phyloP scores from a whole-genome alignment of 2,797 vertebrate genomes.

The Hozukius guyotensis region DNA sequence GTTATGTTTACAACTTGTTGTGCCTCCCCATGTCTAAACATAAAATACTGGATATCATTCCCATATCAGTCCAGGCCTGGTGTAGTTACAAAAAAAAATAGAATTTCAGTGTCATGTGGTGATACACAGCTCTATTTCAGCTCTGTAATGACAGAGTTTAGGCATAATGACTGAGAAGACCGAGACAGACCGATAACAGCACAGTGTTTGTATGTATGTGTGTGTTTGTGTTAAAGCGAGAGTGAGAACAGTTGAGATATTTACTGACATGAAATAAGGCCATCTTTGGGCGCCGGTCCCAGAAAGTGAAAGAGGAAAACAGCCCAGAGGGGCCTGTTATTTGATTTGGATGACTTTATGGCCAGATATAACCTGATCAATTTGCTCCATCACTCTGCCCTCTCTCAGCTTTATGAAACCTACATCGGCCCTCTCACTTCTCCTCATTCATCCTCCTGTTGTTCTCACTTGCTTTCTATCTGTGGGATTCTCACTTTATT shows the following conservation, averaged over 20 bases:
- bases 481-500: background rate
- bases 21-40: background rate
- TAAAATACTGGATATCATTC: background rate
- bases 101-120: background rate
- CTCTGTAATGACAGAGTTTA: background rate
- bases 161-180: background rate
- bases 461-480: background rate
- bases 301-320: slow-evolving; percentile 44
- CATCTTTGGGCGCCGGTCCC: slow-evolving; percentile 26
- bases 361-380: slow-evolving; percentile 45
- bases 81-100: background rate
- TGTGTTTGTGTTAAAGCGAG: slow-evolving; percentile 7
- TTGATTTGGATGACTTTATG: slow-evolving; percentile 50
- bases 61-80: background rate
- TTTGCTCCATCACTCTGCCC: slow-evolving; percentile 29
- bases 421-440: slow-evolving; percentile 7
- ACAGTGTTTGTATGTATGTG: background rate
- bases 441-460: slow-evolving; percentile 9
- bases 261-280: slow-evolving; percentile 50
- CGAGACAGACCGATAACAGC: background rate
- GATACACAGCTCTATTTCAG: background rate
- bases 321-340: slow-evolving; percentile 19
- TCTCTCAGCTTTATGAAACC: slow-evolving; percentile 25
- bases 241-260: slow-evolving; percentile 16
- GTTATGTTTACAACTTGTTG: background rate